Conservation (phyloP, 2,113 vertebrate species). For the Peromyscus polionotus region DNA sequence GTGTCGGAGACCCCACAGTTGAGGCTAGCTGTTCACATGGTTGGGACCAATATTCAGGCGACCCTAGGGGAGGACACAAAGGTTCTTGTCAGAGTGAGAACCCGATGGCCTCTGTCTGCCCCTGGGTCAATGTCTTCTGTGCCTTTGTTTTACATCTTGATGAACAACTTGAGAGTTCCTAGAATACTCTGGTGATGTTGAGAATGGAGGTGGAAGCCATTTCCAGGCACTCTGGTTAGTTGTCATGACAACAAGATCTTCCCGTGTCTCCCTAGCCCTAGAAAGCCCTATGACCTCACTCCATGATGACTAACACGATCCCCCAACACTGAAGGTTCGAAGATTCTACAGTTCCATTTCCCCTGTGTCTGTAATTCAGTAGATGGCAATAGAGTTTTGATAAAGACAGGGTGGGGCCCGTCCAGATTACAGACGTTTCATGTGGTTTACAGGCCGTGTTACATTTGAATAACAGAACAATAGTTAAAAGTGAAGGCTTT, state of each 20-base stretch:
- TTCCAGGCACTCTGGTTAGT: neutral
- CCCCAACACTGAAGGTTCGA: neutral
- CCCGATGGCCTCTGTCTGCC: neutral
- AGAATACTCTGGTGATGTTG: neutral
- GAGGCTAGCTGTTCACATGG: neutral
- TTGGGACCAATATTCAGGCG: neutral
- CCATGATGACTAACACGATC: neutral
- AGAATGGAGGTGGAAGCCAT: neutral
- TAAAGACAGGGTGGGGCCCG: no score
- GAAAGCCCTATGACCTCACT: neutral
- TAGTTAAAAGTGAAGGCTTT: neutral
- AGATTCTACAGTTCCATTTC: neutral
- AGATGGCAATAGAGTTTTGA: neutral
- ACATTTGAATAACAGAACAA: neutral
- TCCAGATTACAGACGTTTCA: neutral
- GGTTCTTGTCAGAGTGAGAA: neutral
- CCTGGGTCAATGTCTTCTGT: neutral
- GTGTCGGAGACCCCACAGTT: neutral
- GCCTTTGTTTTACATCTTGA: slow-evolving; percentile 49
- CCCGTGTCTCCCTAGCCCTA: neutral
- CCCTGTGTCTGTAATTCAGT: neutral
- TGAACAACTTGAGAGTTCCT: neutral
- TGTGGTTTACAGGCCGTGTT: neutral
- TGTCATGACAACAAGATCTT: neutral
- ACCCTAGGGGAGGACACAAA: neutral